phyloP scores from a whole-genome alignment of 2,888 invertebrate genomes.

The Patella ulyssiponensis region DNA sequence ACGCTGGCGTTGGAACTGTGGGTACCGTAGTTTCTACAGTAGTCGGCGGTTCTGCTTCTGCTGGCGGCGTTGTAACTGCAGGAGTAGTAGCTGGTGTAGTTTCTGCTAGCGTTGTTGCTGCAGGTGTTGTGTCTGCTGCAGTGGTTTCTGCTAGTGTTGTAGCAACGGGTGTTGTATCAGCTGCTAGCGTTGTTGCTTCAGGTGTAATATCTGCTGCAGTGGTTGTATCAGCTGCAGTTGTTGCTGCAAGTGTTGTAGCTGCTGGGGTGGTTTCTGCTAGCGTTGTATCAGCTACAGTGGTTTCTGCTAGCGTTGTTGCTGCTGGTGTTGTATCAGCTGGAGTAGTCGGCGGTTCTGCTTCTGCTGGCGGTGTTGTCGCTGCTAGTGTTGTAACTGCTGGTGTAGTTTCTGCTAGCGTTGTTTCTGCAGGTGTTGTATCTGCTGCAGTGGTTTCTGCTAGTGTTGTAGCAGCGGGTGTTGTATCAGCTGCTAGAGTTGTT shows the following conservation, averaged over 20 bases:
- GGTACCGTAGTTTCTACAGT: neutral
- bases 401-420: neutral
- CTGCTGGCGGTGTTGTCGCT: neutral
- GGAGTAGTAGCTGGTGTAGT: neutral
- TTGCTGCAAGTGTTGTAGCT: neutral
- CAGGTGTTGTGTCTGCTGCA: neutral
- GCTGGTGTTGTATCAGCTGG: neutral
- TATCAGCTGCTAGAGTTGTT: neutral
- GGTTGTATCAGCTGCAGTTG: neutral
- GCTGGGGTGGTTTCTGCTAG: neutral
- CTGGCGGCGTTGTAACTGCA: neutral
- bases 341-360: neutral
- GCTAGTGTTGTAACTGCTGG: neutral
- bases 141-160: neutral
- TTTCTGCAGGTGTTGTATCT: neutral
- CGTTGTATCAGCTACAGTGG: neutral
- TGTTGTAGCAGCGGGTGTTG: neutral
- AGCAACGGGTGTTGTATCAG: neutral
- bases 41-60: neutral
- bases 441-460: neutral
- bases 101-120: neutral
- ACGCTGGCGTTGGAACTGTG: neutral
- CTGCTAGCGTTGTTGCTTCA: neutral
- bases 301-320: neutral
- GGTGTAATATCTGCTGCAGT: neutral